These are phyloP conservation scores for Thaumetopoea pityocampa DNA, from an alignment of 1,140 invertebrate species.

Conservation along the genomic window DNA sequence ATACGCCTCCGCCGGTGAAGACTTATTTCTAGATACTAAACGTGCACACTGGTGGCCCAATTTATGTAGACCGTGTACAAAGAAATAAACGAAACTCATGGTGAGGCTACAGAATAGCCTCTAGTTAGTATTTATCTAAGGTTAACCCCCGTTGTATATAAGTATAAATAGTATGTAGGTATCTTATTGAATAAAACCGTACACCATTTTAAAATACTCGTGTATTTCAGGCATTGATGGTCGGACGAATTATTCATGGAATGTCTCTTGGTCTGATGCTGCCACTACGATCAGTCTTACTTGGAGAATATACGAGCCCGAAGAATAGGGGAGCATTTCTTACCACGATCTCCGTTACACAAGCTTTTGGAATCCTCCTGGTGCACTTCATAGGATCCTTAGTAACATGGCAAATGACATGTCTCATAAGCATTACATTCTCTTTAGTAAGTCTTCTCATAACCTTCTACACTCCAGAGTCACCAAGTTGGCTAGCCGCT, in stretches of 20 bases:
- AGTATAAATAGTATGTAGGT: too few relatives aligned
- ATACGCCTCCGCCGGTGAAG: too few relatives aligned
- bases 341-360: slow-evolving; percentile 17
- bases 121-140: too few relatives aligned
- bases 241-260: slow-evolving; percentile 12
- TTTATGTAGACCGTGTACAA: too few relatives aligned
- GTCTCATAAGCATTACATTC: slow-evolving; percentile 12
- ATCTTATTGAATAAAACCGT: not conserved
- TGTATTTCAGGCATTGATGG: slow-evolving; percentile 7
- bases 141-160: too few relatives aligned
- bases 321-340: slow-evolving; percentile 25
- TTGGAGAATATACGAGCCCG: slow-evolving; percentile 18
- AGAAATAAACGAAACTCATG: too few relatives aligned
- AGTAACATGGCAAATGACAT: slow-evolving; percentile 15
- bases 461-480: slow-evolving; percentile 21
- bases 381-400: slow-evolving; percentile 18
- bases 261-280: slow-evolving; percentile 15
- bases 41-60: too few relatives aligned
- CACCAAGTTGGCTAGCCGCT: slow-evolving; percentile 22
- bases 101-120: too few relatives aligned
- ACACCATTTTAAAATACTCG: not conserved
- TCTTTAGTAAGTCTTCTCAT: slow-evolving; percentile 19
- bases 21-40: too few relatives aligned
- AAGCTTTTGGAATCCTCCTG: slow-evolving; percentile 15
- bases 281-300: slow-evolving; percentile 11